Base-by-base conservation (phyloP, 2,113 vertebrate species). In the Atractosteus spatula region DNA sequence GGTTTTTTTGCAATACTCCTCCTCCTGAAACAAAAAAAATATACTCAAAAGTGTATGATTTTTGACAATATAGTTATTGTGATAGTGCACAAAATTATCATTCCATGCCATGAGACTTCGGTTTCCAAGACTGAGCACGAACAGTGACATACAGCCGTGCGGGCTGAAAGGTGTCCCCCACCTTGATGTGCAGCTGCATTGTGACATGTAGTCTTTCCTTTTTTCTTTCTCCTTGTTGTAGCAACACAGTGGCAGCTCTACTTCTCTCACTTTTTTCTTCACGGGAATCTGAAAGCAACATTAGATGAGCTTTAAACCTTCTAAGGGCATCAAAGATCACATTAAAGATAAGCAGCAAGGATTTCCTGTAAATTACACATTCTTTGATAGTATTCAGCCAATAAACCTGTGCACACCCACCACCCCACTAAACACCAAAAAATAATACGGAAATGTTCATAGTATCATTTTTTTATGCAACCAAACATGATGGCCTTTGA, bases 271-370 rank as follows among this genome's bases (percentile, higher is more conserved):
- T 64, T 43, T 71, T 66, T 82, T 87, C 78, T 71, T 87, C 70
- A 92, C 79, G 17, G 88, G 87, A 76, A 92, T 81, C 91, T 92
- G 59, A 3, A 75, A 73, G 8, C 8, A 3, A n/a, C 56, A 64
- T 64, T 29, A 64, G 41, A 41, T 17, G 4, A 14, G 8, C 14
- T 13, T 5, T 62, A 64, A 64, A 64, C 8, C 62, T 64, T 64
- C 41, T 17, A 3, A 29, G n/a, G 56, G 74, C 13, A 72, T 45
- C 3, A 3, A 70, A 43, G 55, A 54, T 11, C 17, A 59, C 41
- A 41, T 10, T 62, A 42, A 41, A 69, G 16, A 61, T 44, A 7
- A 62, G 51, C 17, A 42, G 8, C 16, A 70, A 54, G 10, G 17
- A 62, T 41, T 42, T 8, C 13, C 7, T 62, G n/a, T 43, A 29